phyloP scores from a whole-genome alignment of 2,113 vertebrate species.

The Fregetta grallaria region DNA sequence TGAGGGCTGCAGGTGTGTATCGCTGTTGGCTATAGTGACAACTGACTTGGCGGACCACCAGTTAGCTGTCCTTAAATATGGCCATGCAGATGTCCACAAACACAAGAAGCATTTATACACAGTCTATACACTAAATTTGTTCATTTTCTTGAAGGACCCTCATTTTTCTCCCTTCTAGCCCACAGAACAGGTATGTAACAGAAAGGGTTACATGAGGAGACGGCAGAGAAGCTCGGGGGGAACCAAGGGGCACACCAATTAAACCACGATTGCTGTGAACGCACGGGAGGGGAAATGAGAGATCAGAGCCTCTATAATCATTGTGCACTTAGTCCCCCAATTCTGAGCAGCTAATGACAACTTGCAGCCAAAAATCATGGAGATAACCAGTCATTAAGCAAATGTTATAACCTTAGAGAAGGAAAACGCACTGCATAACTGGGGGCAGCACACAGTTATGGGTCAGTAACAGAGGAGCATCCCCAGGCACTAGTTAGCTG shows the following conservation, averaged over 20 bases:
- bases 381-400: constrained; percentile 36
- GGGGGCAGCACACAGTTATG: background rate
- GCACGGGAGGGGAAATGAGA: background rate
- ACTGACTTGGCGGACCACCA: background rate
- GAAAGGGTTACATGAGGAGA: background rate
- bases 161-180: background rate
- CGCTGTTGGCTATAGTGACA: background rate
- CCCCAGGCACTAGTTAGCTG: background rate
- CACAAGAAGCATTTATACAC: background rate
- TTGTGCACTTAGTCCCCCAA: background rate
- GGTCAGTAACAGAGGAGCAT: background rate
- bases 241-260: background rate
- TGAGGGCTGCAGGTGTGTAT: background rate
- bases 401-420: constrained; percentile 17
- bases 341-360: constrained; percentile 39
- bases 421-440: background rate
- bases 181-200: background rate
- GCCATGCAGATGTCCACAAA: background rate
- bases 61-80: background rate
- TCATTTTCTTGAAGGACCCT: background rate
- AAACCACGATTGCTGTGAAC: background rate
- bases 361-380: constrained; percentile 39
- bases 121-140: background rate
- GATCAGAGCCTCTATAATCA: constrained; percentile 12
- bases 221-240: background rate